Evolutionary conservation across 2,888 invertebrate species (phyloP), one percentile per base, ranked within the genome.

Genomic region (Aphidoletes aphidimyza): DNA sequence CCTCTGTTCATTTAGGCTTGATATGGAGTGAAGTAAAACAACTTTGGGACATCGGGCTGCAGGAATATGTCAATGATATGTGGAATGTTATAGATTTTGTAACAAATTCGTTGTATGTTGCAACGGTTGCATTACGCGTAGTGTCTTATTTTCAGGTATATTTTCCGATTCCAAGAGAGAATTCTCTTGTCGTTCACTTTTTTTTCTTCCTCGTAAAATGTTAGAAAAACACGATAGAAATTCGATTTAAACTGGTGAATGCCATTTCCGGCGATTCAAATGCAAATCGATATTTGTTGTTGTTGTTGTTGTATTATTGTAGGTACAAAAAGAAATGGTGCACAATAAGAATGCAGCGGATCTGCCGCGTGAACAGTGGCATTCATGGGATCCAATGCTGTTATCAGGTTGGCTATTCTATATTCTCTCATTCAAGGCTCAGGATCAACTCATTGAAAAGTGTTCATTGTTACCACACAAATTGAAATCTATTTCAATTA

Each of bases 1-100:
- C 83, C 26, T 83, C 59, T 84, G 45, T 78, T 54, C 45, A n/a
- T 49, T 59, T 37, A 96, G 98, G 98, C 85, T 91, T 98, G 87
- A 98, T 99, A 88, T 99, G 99, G 99, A 97, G 97, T 88, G 99
- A 99, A 91, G 97, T 99, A 87, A 99, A 99, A 90, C 98, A 99
- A 90, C 91, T 99, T 86, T 99, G 98, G 98, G 98, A 98, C 90
- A 97, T 98, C 87, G 99, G 99, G 0, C 92, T 98, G 85, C 95
- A 97, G 88, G 98, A 98, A 89, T 99, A 99, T 91, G 94, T 97
- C 85, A 95, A 97, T 88, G 98, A 99, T 90, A 98, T 99, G 98
- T 99, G 99, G 99, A 99, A 99, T 91, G 98, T 99, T 86, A 96
- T 99, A 87, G 99, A 99, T 91, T 99, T 99, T 90, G 97, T 98